These are phyloP conservation scores for Caenorhabditis remanei DNA, from an alignment of 1,140 invertebrate genomes.

Conservation along the genomic window DNA sequence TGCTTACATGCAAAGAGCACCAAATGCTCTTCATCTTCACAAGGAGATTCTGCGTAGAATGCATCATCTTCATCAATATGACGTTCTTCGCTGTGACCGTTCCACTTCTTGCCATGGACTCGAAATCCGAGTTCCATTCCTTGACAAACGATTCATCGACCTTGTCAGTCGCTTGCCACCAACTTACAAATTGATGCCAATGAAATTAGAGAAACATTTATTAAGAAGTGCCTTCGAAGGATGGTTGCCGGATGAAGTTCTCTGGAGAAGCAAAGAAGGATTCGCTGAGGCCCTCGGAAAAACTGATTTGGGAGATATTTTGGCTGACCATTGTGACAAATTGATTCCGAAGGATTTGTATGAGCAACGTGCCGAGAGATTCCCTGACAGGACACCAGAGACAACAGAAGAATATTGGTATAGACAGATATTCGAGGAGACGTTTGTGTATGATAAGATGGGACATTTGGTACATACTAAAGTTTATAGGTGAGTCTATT, in stretches of 20 bases:
- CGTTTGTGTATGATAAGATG: slow-evolving; percentile 70
- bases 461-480: slow-evolving; percentile 75
- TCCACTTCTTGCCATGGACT: slow-evolving; percentile 77
- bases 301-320: slow-evolving; percentile 73
- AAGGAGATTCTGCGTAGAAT: slow-evolving; percentile 75
- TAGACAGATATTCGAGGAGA: slow-evolving; percentile 72
- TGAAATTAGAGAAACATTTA: slow-evolving; percentile 74
- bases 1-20: slow-evolving; percentile 76
- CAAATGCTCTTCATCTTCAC: slow-evolving; percentile 73
- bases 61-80: slow-evolving; percentile 75
- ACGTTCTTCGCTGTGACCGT: slow-evolving; percentile 76
- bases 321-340: slow-evolving; percentile 67
- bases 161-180: slow-evolving; percentile 74
- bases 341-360: slow-evolving; percentile 72
- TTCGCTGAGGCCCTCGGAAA: slow-evolving; percentile 76
- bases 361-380: slow-evolving; percentile 63
- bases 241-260: slow-evolving; percentile 75
- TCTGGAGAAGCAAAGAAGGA: slow-evolving; percentile 77
- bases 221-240: slow-evolving; percentile 74
- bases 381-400: slow-evolving; percentile 74
- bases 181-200: slow-evolving; percentile 72
- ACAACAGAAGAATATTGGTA: slow-evolving; percentile 78
- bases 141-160: slow-evolving; percentile 76
- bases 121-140: slow-evolving; percentile 76
- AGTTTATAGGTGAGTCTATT: slow-evolving; percentile 76